Evolutionary conservation across 2,797 vertebrate species (phyloP).

Genomic region (Paedocypris micromegethes): DNA sequence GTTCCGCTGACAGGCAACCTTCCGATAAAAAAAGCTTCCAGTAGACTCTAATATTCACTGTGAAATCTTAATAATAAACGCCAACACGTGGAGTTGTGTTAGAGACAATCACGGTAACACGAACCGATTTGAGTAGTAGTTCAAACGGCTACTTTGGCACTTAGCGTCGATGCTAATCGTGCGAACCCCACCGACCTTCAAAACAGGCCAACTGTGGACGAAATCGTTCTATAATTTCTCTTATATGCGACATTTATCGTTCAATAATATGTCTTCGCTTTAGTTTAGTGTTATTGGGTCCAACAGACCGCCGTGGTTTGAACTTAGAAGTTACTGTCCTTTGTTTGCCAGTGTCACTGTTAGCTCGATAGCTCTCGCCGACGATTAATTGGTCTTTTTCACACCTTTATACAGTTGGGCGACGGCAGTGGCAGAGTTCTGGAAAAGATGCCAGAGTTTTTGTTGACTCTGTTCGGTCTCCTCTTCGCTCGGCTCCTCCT

Average conservation of each 20-base stretch:
- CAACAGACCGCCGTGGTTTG: background rate
- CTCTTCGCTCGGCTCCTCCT: constrained; percentile 79
- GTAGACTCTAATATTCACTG: background rate
- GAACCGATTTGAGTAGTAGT: background rate
- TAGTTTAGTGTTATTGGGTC: background rate
- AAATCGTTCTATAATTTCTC: background rate
- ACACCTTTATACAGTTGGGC: constrained; percentile 96
- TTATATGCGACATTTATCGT: background rate
- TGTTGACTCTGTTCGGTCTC: constrained; percentile 74
- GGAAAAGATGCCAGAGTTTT: constrained; percentile 95
- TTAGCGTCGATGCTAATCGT: constrained; percentile 28
- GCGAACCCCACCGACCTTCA: constrained; percentile 31
- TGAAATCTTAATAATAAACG: no score
- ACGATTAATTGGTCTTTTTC: background rate
- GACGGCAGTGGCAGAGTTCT: constrained; percentile 93
- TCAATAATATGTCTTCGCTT: background rate
- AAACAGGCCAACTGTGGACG: background rate
- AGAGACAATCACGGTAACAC: no score
- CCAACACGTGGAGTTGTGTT: no score
- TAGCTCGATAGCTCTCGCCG: constrained; percentile 4
- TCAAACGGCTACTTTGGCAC: background rate
- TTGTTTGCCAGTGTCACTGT: constrained; percentile 21
- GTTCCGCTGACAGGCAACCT: constrained; percentile 47
- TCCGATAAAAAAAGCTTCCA: background rate
- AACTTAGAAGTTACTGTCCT: constrained; percentile 15